Evolutionary conservation across 2,797 vertebrate species (phyloP), one percentile per base, ranked within the genome.

Genomic region (Alosa sapidissima): DNA sequence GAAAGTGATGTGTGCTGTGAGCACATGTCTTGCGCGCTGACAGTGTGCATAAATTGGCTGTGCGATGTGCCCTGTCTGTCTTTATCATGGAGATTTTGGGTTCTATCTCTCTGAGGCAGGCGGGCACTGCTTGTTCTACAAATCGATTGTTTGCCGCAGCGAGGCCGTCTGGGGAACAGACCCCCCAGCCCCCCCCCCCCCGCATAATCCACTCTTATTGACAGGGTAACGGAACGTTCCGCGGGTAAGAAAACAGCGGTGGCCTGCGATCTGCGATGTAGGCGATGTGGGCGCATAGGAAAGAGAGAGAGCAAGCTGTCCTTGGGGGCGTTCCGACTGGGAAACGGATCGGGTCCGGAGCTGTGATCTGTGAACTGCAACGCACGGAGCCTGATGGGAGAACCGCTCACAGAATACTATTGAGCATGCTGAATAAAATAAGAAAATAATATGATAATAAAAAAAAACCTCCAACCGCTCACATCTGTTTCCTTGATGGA

Each of bases 201-300:
- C 75, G 49, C 81, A 85, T 84, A 85, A 88, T 89, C 84, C 65
- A 68, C 65, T 86, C 21, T 85, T 85, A 87, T 83, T 81, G 86
- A 78, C 81, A 82, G 58, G 75, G 48, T 24, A 11, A 5, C 11
- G 8, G 49, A 51, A 51, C 11, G 49, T 51, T 51, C 49, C 49
- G 2, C 49, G 49, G 49, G 49, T 41, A 51, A 24, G n/a, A n/a
- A 8, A 24, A 21, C 58, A 24, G n/a, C 1, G 58, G 21, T 24
- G 58, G n/a, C 7, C 58, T 62, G 21, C n/a, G 1, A 62, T 24
- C 58, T 24, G 28, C 10, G 6, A 62, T 62, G 58, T 24, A 62
- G 58, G 21, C 21, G 55, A 5, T 21, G 19, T 21, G n/a, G 55
- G 19, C 5, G 6, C 19, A 5, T 2, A 21, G 58, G n/a, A 62